Evolutionary conservation across 2,888 invertebrate genomes (phyloP).

Genomic region (Calameuta idolon): DNA sequence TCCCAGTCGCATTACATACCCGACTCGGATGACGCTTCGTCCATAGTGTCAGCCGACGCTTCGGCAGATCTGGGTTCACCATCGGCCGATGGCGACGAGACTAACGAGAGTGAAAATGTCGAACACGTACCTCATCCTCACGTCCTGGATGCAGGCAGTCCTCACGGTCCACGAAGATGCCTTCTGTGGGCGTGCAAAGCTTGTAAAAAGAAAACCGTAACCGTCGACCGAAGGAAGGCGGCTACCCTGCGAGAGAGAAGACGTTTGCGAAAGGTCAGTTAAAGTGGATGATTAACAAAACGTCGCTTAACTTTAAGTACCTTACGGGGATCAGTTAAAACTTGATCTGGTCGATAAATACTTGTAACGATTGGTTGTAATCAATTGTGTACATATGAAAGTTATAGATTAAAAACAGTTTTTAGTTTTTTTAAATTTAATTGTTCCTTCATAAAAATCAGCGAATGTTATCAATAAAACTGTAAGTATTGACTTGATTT

Average conservation of each 20-base stretch:
- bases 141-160: constrained; percentile 54
- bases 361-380: not conserved
- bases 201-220: constrained; percentile 95
- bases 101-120: constrained; percentile 47
- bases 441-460: not conserved
- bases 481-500: not conserved
- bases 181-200: constrained; percentile 98
- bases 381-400: not conserved
- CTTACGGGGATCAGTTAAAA: not conserved
- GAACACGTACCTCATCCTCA: constrained; percentile 64
- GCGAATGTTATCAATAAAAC: not conserved
- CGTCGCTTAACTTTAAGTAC: not conserved
- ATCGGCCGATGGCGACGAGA: constrained; percentile 51
- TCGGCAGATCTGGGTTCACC: constrained; percentile 58
- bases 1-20: constrained; percentile 53
- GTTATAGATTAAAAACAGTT: not conserved
- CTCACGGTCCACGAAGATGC: constrained; percentile 77
- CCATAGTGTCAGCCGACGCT: constrained; percentile 59
- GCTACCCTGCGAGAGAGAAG: constrained; percentile 95
- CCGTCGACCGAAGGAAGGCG: constrained; percentile 95
- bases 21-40: constrained; percentile 62
- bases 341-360: not conserved
- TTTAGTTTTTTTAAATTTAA: not conserved
- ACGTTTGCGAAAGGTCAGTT: constrained; percentile 87
- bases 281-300: not conserved